Evolutionary conservation across 1,140 invertebrate genomes (phyloP), one percentile per base, ranked within the genome.

Genomic region (Philotrypesis tridentata): DNA sequence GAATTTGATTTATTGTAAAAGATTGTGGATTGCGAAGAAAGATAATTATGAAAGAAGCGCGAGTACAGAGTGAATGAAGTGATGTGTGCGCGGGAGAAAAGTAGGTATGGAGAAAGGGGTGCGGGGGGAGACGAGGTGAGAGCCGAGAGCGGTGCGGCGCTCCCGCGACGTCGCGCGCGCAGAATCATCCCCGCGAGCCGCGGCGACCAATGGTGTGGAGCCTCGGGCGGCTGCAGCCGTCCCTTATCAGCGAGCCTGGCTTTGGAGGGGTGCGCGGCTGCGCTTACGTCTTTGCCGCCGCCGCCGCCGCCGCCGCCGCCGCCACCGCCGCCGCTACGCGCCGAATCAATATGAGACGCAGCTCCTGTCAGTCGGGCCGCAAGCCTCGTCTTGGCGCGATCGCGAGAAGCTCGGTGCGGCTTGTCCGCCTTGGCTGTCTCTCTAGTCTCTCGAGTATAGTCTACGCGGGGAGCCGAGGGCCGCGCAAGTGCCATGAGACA

Each of bases 271-370:
- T 65, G n/a, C 11, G 63, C 23, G 27, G 23, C 61, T 25, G 63
- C 27, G 63, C 23, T 12, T 3, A 9, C 21, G 67, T 5, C 17
- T 27, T 5, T 65, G 67, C 17, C 29, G 27, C 8, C 12, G 27
- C 67, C 7, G n/a, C 4, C 21, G 14, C 9, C 23, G n/a, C n/a
- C n/a, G 67, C 17, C 29, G 27, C 8, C 12, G 27, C 67, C 7
- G n/a, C 4, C 21, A 9, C 9, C 23, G n/a, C n/a, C n/a, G 4
- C 21, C 17, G 27, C 2, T 77, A 21, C 65, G 14, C 11, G 27
- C n/a, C 27, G 67, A 82, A 82, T 82, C 81, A 82, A 82, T 82
- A 82, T 75, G 60, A 25, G 25, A 61, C n/a, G n/a, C n/a, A 82
- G 60, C 68, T n/a, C 55, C 72, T 63, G 33, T 79, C 76, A 80